Base-by-base conservation (phyloP, 1,140 invertebrate genomes). In the Euglossa dilemma region DNA sequence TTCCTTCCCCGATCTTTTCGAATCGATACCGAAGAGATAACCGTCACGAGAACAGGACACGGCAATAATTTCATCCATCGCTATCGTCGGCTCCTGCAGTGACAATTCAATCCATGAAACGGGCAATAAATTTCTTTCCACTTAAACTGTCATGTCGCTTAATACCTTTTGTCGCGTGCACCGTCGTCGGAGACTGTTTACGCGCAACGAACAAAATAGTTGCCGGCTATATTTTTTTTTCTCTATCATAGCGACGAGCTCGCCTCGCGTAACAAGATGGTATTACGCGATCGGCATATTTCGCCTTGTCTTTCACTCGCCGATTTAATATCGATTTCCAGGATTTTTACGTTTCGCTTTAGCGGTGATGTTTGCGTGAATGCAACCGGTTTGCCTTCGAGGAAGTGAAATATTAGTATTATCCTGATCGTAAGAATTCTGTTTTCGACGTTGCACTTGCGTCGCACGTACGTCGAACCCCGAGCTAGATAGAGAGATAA, bases 311-410 rank as follows among this genome's bases (percentile, higher is more conserved):
- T 83, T 64, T 79, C 43, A 47, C 36, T n/a, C 54, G 64, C 50
- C 47, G 20, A 14, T 79, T 56, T 28, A 78, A 72, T 79, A 75
- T 67, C 71, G 50, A 52, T 75, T 81, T 66, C 50, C 71, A 25
- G 52, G 57, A 56, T 81, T 81, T 81, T 50, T 81, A 69, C 50
- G 56, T 47, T 52, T 54, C 23, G 28, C 18, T 18, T 72, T 80
- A 16, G 71, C 61, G 43, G 23, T 23, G 80, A 57, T 8, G 61
- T 57, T 84, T 52, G 59, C 59, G 54, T 23, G 67, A 76, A 45
- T 84, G 63, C 61, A 80, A 69, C 77, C 61, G 63, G 82, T 80
- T 84, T 80, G 2, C 77, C 69, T 74, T 84, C 70, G 54, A 54
- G 57, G n/a, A 73, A 52, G 63, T 67, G 77, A 84, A 57, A 73